Conservation (phyloP, 2,888 invertebrate genomes). For the Megaustenia siamemsis region DNA sequence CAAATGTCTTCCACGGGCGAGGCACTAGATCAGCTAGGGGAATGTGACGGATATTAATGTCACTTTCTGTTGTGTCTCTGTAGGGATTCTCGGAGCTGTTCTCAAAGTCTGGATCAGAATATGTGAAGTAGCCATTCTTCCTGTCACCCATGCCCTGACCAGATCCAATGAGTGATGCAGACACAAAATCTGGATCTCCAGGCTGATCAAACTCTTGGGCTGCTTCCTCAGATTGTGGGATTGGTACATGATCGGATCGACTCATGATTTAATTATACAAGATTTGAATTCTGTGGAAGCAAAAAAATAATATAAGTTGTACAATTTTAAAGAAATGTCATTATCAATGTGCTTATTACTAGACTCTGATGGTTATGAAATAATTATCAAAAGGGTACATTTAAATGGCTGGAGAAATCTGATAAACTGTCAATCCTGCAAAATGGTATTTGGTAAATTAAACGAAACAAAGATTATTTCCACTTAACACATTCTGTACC, state of each 20-base stretch:
- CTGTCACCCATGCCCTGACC: slow-evolving; percentile 47
- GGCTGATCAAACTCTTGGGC: slow-evolving; percentile 42
- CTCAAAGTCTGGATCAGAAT: slow-evolving; percentile 68
- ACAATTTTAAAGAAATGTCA: too few relatives aligned
- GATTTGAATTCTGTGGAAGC: too few relatives aligned
- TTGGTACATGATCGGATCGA: slow-evolving; percentile 42
- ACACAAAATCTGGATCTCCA: slow-evolving; percentile 59
- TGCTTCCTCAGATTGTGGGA: slow-evolving; percentile 49
- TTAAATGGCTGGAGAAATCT: too few relatives aligned
- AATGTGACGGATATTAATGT: slow-evolving; percentile 70
- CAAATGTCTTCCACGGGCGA: slow-evolving; percentile 70
- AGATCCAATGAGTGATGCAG: slow-evolving; percentile 63
- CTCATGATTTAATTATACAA: too few relatives aligned
- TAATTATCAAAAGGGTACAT: too few relatives aligned
- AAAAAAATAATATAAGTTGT: too few relatives aligned
- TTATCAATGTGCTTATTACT: too few relatives aligned
- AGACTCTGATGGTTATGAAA: too few relatives aligned
- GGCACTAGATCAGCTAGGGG: slow-evolving; percentile 73
- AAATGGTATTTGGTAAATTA: too few relatives aligned
- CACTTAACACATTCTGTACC: too few relatives aligned
- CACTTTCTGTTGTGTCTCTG: slow-evolving; percentile 73
- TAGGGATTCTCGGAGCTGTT: slow-evolving; percentile 73
- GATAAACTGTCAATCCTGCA: too few relatives aligned
- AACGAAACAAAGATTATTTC: too few relatives aligned
- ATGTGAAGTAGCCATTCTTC: slow-evolving; percentile 61